Percentiles rank a stretch among this genome's conserved stretches.
phyloP scores from a whole-genome alignment of 2,888 invertebrate species.

The Agapostemon virescens region DNA sequence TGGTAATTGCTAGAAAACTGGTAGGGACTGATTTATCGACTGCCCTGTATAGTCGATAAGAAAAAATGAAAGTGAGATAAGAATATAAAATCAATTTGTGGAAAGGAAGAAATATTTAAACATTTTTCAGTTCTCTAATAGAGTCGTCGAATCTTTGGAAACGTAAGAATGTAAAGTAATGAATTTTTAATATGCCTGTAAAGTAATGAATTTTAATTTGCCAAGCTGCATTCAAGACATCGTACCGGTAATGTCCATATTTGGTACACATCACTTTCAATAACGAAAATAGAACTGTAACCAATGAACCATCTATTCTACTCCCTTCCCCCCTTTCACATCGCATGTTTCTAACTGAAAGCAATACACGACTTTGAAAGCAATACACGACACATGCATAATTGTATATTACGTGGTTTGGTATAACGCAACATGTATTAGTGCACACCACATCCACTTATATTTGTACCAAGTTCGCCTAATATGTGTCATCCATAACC shows the following conservation, averaged over 20 bases:
- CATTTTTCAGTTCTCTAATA: not conserved
- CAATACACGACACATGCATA: slow-evolving; percentile 6
- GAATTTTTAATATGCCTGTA: not conserved
- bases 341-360: not conserved
- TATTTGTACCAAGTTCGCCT: slow-evolving; percentile 32
- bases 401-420: slow-evolving; percentile 36
- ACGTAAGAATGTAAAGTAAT: not conserved
- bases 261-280: not conserved
- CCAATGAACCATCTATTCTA: slow-evolving; percentile 14
- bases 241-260: too few relatives aligned
- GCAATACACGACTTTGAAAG: not conserved
- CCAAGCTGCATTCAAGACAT: too few relatives aligned
- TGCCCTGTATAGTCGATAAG: too few relatives aligned
- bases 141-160: not conserved
- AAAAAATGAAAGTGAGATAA: too few relatives aligned
- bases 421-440: slow-evolving; percentile 15
- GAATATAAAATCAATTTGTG: too few relatives aligned
- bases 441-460: slow-evolving; percentile 38
- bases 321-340: not conserved
- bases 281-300: slow-evolving; percentile 24
- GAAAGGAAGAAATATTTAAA: not conserved
- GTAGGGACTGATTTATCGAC: not conserved
- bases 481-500: slow-evolving; percentile 42
- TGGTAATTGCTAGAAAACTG: not conserved
- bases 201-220: too few relatives aligned